A percentile compares a stretch with the other conserved stretches of the same genome.
Conservation (phyloP, 2,888 invertebrate species). For the Volucella bombylans region DNA sequence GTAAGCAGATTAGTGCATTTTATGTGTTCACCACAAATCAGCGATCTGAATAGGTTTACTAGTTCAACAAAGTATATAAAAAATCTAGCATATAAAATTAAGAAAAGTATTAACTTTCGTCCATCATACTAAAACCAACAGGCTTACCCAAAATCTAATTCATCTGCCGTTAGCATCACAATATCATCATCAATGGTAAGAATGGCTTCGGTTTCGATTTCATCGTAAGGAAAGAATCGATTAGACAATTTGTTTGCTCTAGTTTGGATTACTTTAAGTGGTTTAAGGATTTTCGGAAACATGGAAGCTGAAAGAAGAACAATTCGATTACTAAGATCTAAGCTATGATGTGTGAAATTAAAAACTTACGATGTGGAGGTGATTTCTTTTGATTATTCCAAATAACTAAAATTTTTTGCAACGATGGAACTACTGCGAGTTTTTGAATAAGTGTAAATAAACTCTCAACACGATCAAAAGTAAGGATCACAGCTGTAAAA, state of each 20-base stretch:
- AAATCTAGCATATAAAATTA: too few relatives aligned
- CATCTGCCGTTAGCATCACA: conserved; percentile 96
- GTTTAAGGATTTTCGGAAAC: conserved; percentile 95
- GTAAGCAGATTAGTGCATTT: too few relatives aligned
- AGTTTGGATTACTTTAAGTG: conserved; percentile 94
- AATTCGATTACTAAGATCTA: not conserved
- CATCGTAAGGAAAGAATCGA: conserved; percentile 96
- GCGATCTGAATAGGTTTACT: too few relatives aligned
- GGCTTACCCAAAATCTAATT: conserved; percentile 95
- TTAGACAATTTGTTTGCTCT: conserved; percentile 96
- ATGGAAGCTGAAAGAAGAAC: conserved; percentile 86
- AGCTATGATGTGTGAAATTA: not conserved
- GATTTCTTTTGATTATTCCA: conserved; percentile 98
- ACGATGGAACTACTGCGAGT: conserved; percentile 92
- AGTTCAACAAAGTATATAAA: too few relatives aligned
- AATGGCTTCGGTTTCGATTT: conserved; percentile 98
- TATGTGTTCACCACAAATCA: too few relatives aligned
- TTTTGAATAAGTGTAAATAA: conserved; percentile 93
- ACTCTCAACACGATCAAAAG: conserved; percentile 95
- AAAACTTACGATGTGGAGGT: conserved; percentile 91
- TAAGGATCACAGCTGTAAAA: conserved; percentile 97
- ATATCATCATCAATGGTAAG: conserved; percentile 98
- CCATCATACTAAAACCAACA: conserved; percentile 79
- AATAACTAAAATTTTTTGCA: conserved; percentile 95
- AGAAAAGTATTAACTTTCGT: not conserved